These are phyloP conservation scores for Drosophila sp. DNA, from an alignment of 1,140 invertebrate genomes.

Conservation along the genomic window DNA sequence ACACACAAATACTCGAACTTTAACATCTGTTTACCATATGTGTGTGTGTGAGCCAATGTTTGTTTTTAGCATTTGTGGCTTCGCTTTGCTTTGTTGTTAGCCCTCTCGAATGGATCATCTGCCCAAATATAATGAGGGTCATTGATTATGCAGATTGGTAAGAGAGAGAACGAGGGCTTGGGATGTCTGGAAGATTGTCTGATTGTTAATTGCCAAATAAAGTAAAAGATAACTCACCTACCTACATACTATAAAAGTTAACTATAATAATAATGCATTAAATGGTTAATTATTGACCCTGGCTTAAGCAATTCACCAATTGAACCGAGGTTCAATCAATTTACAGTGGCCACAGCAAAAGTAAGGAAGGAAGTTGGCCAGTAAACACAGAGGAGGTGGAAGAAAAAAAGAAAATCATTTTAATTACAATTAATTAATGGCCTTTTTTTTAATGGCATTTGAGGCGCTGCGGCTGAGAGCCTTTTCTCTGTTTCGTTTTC, in stretches of 20 bases:
- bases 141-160: constrained; percentile 48
- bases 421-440: constrained; percentile 80
- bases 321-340: constrained; percentile 54
- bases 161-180: too few relatives aligned
- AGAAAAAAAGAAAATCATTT: constrained; percentile 59
- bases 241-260: not conserved
- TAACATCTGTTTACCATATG: constrained; percentile 70
- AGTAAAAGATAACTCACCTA: constrained; percentile 21
- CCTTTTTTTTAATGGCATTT: constrained; percentile 60
- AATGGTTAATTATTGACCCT: constrained; percentile 60
- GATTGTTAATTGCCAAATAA: constrained; percentile 38
- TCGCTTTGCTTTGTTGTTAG: constrained; percentile 3
- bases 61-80: constrained; percentile 51
- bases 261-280: constrained; percentile 64
- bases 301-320: constrained; percentile 54
- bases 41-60: constrained; percentile 30
- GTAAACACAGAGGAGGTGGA: constrained; percentile 14
- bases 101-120: constrained; percentile 28
- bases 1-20: constrained; percentile 40
- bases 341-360: constrained; percentile 45
- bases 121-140: constrained; percentile 50
- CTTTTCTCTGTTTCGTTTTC: not conserved
- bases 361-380: not conserved
- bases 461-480: constrained; percentile 19
- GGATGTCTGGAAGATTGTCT: too few relatives aligned